These are phyloP conservation scores for Rostratula benghalensis DNA, from an alignment of 2,113 vertebrate species.

Conservation along the genomic window DNA sequence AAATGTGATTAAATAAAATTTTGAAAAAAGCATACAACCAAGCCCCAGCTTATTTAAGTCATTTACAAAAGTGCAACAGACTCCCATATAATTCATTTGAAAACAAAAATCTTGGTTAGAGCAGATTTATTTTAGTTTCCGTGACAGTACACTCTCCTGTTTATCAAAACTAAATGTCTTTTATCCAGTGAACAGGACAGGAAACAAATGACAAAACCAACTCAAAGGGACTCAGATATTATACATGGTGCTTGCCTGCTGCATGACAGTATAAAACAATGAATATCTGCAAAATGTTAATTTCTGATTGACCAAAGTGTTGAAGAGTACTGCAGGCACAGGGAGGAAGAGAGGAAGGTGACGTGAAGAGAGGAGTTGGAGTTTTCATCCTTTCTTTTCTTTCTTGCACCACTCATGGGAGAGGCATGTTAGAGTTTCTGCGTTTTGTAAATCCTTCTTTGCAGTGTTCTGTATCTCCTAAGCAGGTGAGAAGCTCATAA, in stretches of 20 bases:
- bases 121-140: not conserved
- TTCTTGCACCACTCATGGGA: not conserved
- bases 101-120: not conserved
- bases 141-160: not conserved
- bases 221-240: not conserved
- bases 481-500: not conserved
- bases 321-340: not conserved
- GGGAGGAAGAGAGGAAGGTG: not conserved
- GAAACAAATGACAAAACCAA: not conserved
- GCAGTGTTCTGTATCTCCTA: not conserved
- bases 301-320: not conserved
- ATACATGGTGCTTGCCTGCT: fast-evolving
- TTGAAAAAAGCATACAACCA: not conserved
- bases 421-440: not conserved
- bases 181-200: not conserved
- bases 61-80: not conserved
- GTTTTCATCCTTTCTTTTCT: not conserved
- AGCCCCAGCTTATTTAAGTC: not conserved
- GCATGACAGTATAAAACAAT: not conserved
- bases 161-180: not conserved
- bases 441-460: not conserved
- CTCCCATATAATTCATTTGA: not conserved
- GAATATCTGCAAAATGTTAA: not conserved
- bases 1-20: not conserved
- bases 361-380: not conserved